Base-by-base conservation (phyloP, 2,113 vertebrate species). In the Spermophilus dauricus region DNA sequence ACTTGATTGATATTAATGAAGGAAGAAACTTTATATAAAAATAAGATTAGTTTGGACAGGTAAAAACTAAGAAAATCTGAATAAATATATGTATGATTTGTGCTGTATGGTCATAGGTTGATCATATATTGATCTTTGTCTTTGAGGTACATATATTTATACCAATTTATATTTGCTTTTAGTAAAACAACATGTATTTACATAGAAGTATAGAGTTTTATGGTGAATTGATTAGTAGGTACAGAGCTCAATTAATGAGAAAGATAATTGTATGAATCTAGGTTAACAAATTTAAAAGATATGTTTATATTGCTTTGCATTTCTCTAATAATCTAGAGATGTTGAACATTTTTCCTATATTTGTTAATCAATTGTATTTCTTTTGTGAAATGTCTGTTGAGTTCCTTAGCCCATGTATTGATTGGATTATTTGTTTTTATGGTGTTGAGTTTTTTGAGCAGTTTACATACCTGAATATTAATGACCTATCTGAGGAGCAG, bases 131-230 rank as follows among this genome's bases (percentile, higher is more conserved):
- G 45, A 67, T 84, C 30, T 48, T 89, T 9, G 7, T 80, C 51
- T 56, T 75, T 77, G n/a, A 85, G 30, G 16, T 48, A 63, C 4
- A 1, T 82, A 8, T 78, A 82, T 82, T 56, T 72, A 4, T 42
- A 37, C 17, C 32, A 77, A 12, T 72, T 77, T 89, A 70, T 17
- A 37, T 86, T 96, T 91, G 67, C n/a, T 89, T 96, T 94, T 73
- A 72, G 81, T 67, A 78, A 90, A 95, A 53, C 4, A 22, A 26
- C 2, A 2, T 37, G 4, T n/a, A n/a, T 87, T 93, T 93, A 70
- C 37, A 58, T 67, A 7, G 30, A 76, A 63, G 5, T 61, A 45
- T 45, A 70, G n/a, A 76, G 26, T 63, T 48, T 9, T 56, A 18
- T 72, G 37, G 69, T 10, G 86, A 77, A 10, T 65, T 73, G 51